Evolutionary conservation across 1,140 invertebrate species (phyloP).

Genomic region (Eupeodes corollae): DNA sequence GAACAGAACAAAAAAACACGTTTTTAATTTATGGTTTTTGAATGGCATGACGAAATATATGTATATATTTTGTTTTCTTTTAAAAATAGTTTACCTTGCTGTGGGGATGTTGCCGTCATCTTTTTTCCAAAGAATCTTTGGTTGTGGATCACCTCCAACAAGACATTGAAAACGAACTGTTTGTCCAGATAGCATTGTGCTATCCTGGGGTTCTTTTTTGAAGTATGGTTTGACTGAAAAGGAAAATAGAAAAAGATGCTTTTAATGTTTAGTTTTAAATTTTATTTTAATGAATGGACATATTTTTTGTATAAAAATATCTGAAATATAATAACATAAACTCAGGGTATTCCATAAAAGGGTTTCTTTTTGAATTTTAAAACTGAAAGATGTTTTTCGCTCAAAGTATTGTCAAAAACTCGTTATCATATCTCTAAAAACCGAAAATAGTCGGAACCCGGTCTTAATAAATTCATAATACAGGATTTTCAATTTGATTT

Average conservation of each 20-base stretch:
- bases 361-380: too few relatives aligned
- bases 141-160: constrained; percentile 80
- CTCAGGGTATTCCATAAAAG: too few relatives aligned
- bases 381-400: too few relatives aligned
- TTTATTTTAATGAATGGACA: too few relatives aligned
- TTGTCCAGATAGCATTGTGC: constrained; percentile 67
- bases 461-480: too few relatives aligned
- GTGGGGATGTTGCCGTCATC: constrained; percentile 74
- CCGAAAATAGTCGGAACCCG: too few relatives aligned
- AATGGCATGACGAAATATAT: neutral
- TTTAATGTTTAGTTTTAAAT: too few relatives aligned
- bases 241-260: constrained; percentile 26
- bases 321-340: too few relatives aligned
- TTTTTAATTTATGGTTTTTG: neutral
- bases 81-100: constrained; percentile 29
- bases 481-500: too few relatives aligned
- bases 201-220: constrained; percentile 70
- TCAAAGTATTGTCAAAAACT: too few relatives aligned
- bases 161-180: constrained; percentile 77
- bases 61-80: neutral
- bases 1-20: neutral
- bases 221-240: constrained; percentile 80
- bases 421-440: too few relatives aligned
- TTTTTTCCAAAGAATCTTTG: constrained; percentile 79
- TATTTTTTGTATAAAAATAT: too few relatives aligned